These are phyloP conservation scores for Echiichthys vipera DNA, from an alignment of 2,797 vertebrate species.

Conservation along the genomic window DNA sequence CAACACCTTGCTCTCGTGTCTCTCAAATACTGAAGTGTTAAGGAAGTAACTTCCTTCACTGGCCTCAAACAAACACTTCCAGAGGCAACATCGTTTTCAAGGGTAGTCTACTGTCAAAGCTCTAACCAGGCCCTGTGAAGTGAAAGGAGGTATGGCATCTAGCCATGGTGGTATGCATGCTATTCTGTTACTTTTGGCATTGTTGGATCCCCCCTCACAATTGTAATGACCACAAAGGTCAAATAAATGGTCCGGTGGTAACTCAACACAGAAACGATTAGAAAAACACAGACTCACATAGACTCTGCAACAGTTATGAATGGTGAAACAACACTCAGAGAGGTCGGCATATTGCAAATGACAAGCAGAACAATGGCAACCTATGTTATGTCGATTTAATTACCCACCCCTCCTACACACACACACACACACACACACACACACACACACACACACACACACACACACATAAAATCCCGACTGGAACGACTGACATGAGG, in stretches of 20 bases:
- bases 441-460: no score
- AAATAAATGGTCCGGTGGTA: conserved; percentile 68
- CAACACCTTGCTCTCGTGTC: no score
- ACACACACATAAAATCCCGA: no score
- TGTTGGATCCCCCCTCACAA: conserved; percentile 60
- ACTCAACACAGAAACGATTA: conserved; percentile 60
- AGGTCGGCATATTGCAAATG: conserved; percentile 65
- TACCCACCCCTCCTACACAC: conserved; percentile 59
- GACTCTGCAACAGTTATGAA: conserved; percentile 56
- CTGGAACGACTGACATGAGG: no score
- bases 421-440: conserved; percentile 64
- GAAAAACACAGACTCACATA: conserved; percentile 52
- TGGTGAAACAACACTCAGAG: conserved; percentile 43
- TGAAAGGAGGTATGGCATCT: conserved; percentile 64
- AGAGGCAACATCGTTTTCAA: conserved; percentile 38
- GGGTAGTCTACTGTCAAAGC: conserved; percentile 62
- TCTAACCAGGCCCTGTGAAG: conserved; percentile 41
- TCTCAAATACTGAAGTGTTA: neutral
- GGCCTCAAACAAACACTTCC: conserved; percentile 47
- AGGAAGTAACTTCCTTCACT: conserved; percentile 30
- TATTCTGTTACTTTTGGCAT: conserved; percentile 65
- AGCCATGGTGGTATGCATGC: conserved; percentile 62
- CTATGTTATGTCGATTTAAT: conserved; percentile 78
- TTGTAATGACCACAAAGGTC: conserved; percentile 71
- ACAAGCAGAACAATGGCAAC: conserved; percentile 71